phyloP scores from a whole-genome alignment of 2,113 vertebrate genomes.

The Pachyramphus minor region DNA sequence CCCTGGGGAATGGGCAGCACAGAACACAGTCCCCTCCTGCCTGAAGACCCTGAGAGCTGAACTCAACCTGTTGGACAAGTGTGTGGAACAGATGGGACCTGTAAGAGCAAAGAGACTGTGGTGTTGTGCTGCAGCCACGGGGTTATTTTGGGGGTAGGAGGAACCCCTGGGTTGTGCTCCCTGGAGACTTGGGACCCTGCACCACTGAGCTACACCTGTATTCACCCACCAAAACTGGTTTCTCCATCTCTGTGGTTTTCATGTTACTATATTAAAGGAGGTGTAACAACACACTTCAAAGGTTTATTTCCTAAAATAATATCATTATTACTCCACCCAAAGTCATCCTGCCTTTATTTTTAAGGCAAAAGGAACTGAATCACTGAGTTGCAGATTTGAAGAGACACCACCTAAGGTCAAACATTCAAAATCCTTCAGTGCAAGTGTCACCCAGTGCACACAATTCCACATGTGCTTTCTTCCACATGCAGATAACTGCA shows the following conservation, averaged over 20 bases:
- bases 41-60: background rate
- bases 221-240: background rate
- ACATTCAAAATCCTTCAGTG: background rate
- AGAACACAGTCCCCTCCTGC: background rate
- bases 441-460: background rate
- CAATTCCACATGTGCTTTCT: slow-evolving; percentile 7
- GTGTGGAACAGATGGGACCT: background rate
- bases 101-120: background rate
- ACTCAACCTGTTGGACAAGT: background rate
- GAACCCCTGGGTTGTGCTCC: background rate
- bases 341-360: background rate
- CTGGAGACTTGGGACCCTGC: background rate
- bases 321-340: background rate
- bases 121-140: background rate
- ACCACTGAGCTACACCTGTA: background rate
- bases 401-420: background rate
- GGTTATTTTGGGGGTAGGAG: background rate
- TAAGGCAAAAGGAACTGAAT: background rate
- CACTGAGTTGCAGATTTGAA: background rate
- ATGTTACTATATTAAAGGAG: background rate
- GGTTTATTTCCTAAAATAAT: background rate
- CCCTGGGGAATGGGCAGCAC: background rate
- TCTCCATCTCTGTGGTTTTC: background rate
- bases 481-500: slow-evolving; percentile 27
- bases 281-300: background rate